A percentile compares a stretch with the other conserved stretches of the same genome.
Evolutionary conservation across 2,797 vertebrate genomes (phyloP).

Genomic region (Limosa lapponica): DNA sequence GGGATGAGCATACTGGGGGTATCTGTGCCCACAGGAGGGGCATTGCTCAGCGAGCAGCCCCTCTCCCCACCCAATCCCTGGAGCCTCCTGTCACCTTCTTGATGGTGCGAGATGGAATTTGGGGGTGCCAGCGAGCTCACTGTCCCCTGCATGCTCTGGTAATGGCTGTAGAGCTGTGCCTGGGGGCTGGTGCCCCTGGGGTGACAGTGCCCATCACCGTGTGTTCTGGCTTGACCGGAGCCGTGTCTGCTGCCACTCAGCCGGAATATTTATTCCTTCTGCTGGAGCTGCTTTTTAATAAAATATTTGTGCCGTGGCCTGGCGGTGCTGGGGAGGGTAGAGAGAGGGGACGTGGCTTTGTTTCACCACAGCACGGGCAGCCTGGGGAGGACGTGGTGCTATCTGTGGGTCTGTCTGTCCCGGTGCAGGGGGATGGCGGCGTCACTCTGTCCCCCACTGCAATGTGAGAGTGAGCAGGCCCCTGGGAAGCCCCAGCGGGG

Average conservation of each 20-base stretch:
- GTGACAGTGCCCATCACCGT: fast-evolving
- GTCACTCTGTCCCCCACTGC: neutral
- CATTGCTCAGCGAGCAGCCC: neutral
- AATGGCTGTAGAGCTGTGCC: neutral
- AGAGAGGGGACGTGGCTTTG: fast-evolving
- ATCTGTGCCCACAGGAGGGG: neutral
- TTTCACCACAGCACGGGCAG: fast-evolving
- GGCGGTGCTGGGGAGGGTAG: neutral
- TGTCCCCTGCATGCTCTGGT: neutral
- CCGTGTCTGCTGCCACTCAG: neutral
- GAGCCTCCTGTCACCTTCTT: neutral
- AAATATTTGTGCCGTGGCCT: neutral
- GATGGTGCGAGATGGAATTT: neutral
- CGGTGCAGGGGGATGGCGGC: fast-evolving
- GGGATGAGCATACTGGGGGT: neutral
- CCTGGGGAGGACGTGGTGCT: fast-evolving
- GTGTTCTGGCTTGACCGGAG: fast-evolving
- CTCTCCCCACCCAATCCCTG: neutral
- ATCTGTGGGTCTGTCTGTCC: neutral
- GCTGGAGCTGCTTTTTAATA: neutral
- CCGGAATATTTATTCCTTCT: neutral
- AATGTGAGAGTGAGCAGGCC: neutral
- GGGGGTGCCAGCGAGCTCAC: neutral
- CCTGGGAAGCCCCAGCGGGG: neutral
- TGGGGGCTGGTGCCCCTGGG: neutral